Base-by-base conservation (phyloP, 2,888 invertebrate genomes). In the Julus scanicus region DNA sequence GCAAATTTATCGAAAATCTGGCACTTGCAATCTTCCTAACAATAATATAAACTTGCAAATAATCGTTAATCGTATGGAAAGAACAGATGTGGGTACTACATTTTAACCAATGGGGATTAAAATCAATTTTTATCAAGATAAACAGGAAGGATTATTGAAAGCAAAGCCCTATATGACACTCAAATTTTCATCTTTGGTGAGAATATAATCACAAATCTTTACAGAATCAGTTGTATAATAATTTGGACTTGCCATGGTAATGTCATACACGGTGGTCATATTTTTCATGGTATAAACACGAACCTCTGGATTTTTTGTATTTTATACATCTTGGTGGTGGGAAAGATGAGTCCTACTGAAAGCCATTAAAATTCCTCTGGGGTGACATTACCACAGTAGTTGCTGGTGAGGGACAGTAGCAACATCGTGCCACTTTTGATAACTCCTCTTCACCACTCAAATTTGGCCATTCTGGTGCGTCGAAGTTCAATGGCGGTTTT, bases 361-460 rank as follows among this genome's bases (percentile, higher is more conserved):
- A 80, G 0, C 37, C 80, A 80, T 80, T 80, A 80, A 37, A n/a
- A 37, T 37, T 80, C 15, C 15, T 13, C 15, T 3, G 29, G 37
- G 37, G 29, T 80, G 80, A 80, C 80, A 80, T 39, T 80, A 37
- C 80, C 80, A 80, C 80, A 80, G 80, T 80, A 39, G 80, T 80
- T 15, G 80, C 37, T 15, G 80, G 15, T 15, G 37, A 37, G 37
- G 80, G 80, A 80, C 80, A 80, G 80, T 80, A 80, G 80, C 80
- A 11, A 37, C 15, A 39, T 80, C 80, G 80, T 80, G 80, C 80
- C 80, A 80, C 80, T 8, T 80, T 80, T 37, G 80, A 80, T 80
- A 80, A 13, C 80, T 80, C 11, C 80, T 80, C 37, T 80, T 9
- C 80, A 80, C 29, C 15, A 8, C 29, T 80, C 2, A 29, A 37